Evolutionary conservation across 1,140 invertebrate genomes (phyloP).

Genomic region (Anastrepha obliqua): DNA sequence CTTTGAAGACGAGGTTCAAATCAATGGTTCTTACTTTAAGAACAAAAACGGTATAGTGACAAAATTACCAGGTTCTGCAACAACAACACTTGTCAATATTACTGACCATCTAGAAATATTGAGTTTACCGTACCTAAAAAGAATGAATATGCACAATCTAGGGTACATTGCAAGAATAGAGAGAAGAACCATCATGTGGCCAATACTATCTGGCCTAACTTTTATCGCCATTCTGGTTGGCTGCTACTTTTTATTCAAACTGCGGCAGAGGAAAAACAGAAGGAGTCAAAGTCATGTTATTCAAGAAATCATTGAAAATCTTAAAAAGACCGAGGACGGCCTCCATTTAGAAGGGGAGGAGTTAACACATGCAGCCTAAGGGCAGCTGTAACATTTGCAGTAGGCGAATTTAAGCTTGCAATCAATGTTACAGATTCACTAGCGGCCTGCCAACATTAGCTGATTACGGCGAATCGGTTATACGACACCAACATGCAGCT

Average conservation of each 20-base stretch:
- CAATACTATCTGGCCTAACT: constrained; percentile 9
- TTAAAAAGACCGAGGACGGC: constrained; percentile 47
- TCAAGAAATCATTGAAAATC: constrained; percentile 26
- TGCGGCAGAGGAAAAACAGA: constrained; percentile 6
- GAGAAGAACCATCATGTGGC: constrained; percentile 12
- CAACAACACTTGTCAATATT: constrained; percentile 18
- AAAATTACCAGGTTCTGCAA: not conserved
- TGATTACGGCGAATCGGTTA: no score
- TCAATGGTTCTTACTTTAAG: no score
- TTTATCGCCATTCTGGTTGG: not conserved
- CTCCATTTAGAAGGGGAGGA: constrained; percentile 49
- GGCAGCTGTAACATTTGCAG: no score
- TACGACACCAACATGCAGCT: no score
- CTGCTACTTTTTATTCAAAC: not conserved
- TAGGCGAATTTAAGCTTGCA: no score
- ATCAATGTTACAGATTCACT: no score
- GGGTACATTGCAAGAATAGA: constrained; percentile 22
- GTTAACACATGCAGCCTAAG: constrained; percentile 24
- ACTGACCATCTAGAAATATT: constrained; percentile 34
- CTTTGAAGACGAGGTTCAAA: no score
- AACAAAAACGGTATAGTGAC: no score
- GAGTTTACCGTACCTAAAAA: constrained; percentile 41
- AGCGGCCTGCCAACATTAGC: no score
- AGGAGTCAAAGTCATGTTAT: constrained; percentile 15
- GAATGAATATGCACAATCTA: constrained; percentile 32